Percentiles rank a stretch among this genome's conserved stretches.
Conservation (phyloP, 2,888 invertebrate species). For the Ormyrus rosae region DNA sequence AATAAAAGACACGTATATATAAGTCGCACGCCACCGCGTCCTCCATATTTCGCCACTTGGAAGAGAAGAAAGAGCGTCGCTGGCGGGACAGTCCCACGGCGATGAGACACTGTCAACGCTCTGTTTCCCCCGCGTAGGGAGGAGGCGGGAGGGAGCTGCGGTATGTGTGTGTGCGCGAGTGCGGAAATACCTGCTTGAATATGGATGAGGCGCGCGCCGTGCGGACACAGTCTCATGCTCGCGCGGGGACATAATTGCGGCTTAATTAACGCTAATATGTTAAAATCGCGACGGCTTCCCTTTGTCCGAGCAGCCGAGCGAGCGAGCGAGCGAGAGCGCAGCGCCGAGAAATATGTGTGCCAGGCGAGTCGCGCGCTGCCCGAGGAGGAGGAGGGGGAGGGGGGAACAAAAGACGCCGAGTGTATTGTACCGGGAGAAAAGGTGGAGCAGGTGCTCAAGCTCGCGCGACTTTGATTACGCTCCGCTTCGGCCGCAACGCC, state of each 20-base stretch:
- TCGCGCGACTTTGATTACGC: constrained; percentile 42
- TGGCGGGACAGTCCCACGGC: constrained; percentile 50
- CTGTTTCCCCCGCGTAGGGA: constrained; percentile 24
- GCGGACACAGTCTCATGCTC: constrained; percentile 73
- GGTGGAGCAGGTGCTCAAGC: constrained; percentile 37
- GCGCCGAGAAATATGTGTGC: too few species aligned
- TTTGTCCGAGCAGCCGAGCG: constrained; percentile 8
- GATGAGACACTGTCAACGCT: constrained; percentile 65
- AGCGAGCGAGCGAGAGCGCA: too few species aligned
- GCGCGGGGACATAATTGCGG: constrained; percentile 75
- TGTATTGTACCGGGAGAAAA: not conserved
- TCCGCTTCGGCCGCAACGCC: not conserved
- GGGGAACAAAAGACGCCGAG: constrained; percentile 41
- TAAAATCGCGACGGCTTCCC: constrained; percentile 69
- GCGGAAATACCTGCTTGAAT: constrained; percentile 72
- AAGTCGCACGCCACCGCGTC: constrained; percentile 9
- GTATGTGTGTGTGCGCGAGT: constrained; percentile 38
- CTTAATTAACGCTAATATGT: constrained; percentile 76
- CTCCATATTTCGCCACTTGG: constrained; percentile 38
- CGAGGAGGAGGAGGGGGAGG: constrained; percentile 5
- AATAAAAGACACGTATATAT: constrained; percentile 28
- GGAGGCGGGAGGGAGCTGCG: not conserved
- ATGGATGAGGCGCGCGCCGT: constrained; percentile 70
- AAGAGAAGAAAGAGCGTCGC: constrained; percentile 33
- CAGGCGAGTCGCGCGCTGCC: not conserved